Base-by-base conservation (phyloP, 1,140 invertebrate species). In the Leptonema lineaticorne region DNA sequence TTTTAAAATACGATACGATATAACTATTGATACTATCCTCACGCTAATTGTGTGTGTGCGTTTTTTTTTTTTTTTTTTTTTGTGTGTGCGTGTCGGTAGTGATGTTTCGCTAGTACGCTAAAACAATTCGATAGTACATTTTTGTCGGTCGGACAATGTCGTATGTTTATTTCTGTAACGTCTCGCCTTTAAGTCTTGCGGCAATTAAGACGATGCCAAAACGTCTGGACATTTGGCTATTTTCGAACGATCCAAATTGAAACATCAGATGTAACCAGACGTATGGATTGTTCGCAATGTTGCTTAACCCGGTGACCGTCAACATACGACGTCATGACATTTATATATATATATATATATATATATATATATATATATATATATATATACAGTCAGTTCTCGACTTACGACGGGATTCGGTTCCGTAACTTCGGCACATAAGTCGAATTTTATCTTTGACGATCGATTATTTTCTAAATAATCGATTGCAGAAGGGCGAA, bases 91-190 rank as follows among this genome's bases (percentile, higher is more conserved):
- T 46, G 59, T 6, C n/a, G n/a, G n/a, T n/a, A n/a, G n/a, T n/a
- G n/a, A n/a, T n/a, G 20, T 45, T 18, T 24, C 46, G 26, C 59
- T 62, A 27, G 62, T 64, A 37, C 57, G 57, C 50, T 53, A 45
- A 29, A n/a, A 26, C 62, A 64, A 64, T 64, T 64, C 27, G 24
- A 46, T 64, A 64, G 62, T 64, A 64, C 62, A 64, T 64, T 48
- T 29, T 64, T 64, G 33, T 14, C 45, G 37, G 62, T 64, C 62
- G 62, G 62, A 64, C 62, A 64, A 64, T 64, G 62, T 27, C 22
- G 22, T n/a, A 16, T 27, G 18, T 45, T 18, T 64, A 64, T 64
- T 64, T 64, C 28, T 16, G 62, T 64, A 24, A 14, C 62, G 26
- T 64, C 62, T 41, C 24, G 62, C 33, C 58, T 30, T 62, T 45